Evolutionary conservation across 2,797 vertebrate species (phyloP), one percentile per base, ranked within the genome.

Genomic region (Hirundo rustica): DNA sequence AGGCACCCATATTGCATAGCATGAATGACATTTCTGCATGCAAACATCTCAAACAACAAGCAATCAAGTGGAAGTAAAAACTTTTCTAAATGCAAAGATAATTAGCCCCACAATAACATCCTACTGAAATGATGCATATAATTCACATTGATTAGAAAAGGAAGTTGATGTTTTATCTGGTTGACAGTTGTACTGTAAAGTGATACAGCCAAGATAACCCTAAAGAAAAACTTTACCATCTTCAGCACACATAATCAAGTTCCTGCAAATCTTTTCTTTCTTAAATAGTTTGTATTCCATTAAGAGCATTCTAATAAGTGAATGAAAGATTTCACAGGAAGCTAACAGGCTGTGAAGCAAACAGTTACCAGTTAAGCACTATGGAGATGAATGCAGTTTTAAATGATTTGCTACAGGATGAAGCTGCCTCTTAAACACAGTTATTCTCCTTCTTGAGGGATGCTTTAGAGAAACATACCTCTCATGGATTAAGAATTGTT

Each of bases 41-140:
- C 70, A 95, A 92, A 88, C 38, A 34, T 50, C 55, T 58, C 26
- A 57, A 88, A 50, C 34, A 58, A 54, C 48, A 90, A 75, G 40
- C 38, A 82, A 40, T 26, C 61, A 83, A 92, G 73, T 44, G 17
- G 40, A 93, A 85, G 87, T 45, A 76, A 91, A 91, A 87, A 70
- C 16, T 68, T 94, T 79, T 67, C 64, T 53, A 90, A 74, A 87
- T 19, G 47, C 50, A 81, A 95, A 92, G 45, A 60, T 65, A 89
- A 95, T 77, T 88, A 89, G 79, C 10, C 42, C 53, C 55, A 34
- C 50, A 92, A 58, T 55, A 91, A 65, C 66, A 66, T 65, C 79
- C 45, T 51, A 77, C 53, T 88, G 86, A 95, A 95, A 80, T 45
- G 67, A 95, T 84, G 70, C 65, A 88, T 45, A 40, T 74, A 79